A percentile compares a stretch with the other conserved stretches of the same genome.
Evolutionary conservation across 2,888 invertebrate species (phyloP).

Genomic region (Meta bourneti): DNA sequence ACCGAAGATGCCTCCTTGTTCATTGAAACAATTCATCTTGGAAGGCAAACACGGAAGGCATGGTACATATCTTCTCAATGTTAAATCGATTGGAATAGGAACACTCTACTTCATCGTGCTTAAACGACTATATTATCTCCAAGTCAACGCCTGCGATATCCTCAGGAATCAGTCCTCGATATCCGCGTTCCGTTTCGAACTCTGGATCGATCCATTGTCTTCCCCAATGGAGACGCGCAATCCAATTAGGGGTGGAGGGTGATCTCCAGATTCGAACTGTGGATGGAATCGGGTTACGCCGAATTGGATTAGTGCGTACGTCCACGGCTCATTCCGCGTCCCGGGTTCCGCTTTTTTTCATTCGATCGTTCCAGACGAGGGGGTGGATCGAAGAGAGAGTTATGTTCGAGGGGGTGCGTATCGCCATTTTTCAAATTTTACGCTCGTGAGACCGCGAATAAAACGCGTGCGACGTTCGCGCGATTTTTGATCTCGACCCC

Average conservation of each 20-base stretch:
- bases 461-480: constrained; percentile 23
- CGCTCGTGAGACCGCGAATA: constrained; percentile 35
- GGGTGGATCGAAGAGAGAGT: constrained; percentile 7
- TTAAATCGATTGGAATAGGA: neutral
- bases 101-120: neutral
- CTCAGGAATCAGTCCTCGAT: constrained; percentile 30
- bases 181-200: too few relatives aligned
- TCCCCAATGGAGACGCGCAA: constrained; percentile 53
- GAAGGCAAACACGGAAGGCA: neutral
- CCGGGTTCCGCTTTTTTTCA: neutral
- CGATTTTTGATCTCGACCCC: neutral
- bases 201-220: constrained; percentile 15
- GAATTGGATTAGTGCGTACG: constrained; percentile 67
- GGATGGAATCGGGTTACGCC: constrained; percentile 70
- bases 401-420: neutral
- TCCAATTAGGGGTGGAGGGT: constrained; percentile 64
- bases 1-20: too few relatives aligned
- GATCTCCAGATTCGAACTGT: constrained; percentile 40
- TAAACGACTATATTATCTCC: neutral
- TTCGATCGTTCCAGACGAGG: neutral
- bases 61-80: neutral
- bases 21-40: neutral
- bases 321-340: constrained; percentile 1
- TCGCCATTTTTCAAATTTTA: constrained; percentile 71
- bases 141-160: constrained; percentile 3